phyloP scores from a whole-genome alignment of 2,797 vertebrate genomes.

The Acrossocheilus wenchowensis region DNA sequence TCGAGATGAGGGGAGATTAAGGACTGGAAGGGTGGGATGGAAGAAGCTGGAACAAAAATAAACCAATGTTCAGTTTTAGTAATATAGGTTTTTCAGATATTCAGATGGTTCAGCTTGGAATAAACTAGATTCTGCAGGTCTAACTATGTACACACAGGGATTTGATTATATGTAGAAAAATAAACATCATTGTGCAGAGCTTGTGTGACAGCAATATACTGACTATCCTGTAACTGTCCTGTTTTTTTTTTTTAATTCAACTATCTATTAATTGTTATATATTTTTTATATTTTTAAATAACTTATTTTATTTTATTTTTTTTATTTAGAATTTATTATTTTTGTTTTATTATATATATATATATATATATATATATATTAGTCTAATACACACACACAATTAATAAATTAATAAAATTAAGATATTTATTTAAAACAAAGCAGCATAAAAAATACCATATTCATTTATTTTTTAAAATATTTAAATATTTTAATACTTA shows the following conservation, averaged over 20 bases:
- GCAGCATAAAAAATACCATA: no score
- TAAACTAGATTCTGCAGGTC: neutral
- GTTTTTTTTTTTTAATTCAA: neutral
- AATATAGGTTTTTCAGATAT: neutral
- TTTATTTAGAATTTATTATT: neutral
- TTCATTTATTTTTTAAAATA: neutral
- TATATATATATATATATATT: no score
- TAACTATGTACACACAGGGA: neutral
- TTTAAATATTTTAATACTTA: neutral
- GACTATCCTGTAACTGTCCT: neutral
- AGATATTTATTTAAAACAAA: neutral
- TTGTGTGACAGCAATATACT: neutral
- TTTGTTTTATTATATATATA: neutral
- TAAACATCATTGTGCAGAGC: neutral
- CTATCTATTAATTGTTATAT: neutral
- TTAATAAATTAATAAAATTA: neutral
- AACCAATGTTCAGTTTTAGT: neutral
- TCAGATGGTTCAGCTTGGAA: neutral
- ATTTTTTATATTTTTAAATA: neutral
- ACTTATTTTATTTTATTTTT: neutral
- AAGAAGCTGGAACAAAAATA: conserved; percentile 7
- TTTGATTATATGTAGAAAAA: conserved; percentile 1
- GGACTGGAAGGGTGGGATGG: neutral
- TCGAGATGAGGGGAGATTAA: conserved; percentile 21
- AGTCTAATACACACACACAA: no score